A percentile compares a stretch with the other conserved stretches of the same genome.
Evolutionary conservation across 2,888 invertebrate genomes (phyloP).

Genomic region (Podotricha telesiphe): DNA sequence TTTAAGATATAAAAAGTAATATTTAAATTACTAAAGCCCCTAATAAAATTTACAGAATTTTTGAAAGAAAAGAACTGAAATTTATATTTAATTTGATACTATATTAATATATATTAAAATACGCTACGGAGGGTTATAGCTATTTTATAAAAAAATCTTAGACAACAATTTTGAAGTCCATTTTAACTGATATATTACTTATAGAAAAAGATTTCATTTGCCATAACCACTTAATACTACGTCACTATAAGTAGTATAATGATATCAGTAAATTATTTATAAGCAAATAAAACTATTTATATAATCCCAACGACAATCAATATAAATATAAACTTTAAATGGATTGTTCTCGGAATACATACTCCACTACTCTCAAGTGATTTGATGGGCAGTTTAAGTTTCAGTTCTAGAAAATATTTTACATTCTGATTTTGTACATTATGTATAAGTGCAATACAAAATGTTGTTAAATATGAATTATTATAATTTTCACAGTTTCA

Average conservation of each 20-base stretch:
- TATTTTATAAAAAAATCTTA: too few species aligned
- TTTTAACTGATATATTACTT: too few species aligned
- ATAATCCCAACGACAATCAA: background rate
- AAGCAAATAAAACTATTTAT: background rate
- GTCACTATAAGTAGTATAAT: background rate
- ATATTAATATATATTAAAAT: too few species aligned
- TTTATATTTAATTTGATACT: too few species aligned
- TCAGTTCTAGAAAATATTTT: background rate
- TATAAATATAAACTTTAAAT: conserved; percentile 3
- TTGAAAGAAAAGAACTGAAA: too few species aligned
- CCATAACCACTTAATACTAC: too few species aligned
- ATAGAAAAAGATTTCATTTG: too few species aligned
- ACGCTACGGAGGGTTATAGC: too few species aligned
- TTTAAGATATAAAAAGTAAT: too few species aligned
- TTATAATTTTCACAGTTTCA: background rate
- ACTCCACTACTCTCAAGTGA: conserved; percentile 4
- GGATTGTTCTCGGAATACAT: conserved; percentile 8
- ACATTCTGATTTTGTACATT: background rate
- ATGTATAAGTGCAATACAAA: background rate
- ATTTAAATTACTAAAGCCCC: too few species aligned
- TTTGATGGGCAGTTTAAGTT: background rate
- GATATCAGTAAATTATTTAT: background rate
- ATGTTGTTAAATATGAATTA: background rate
- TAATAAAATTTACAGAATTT: too few species aligned
- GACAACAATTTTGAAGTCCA: too few species aligned